These are phyloP conservation scores for Rhynchotus rufescens DNA, from an alignment of 2,797 vertebrate genomes.

Conservation along the genomic window DNA sequence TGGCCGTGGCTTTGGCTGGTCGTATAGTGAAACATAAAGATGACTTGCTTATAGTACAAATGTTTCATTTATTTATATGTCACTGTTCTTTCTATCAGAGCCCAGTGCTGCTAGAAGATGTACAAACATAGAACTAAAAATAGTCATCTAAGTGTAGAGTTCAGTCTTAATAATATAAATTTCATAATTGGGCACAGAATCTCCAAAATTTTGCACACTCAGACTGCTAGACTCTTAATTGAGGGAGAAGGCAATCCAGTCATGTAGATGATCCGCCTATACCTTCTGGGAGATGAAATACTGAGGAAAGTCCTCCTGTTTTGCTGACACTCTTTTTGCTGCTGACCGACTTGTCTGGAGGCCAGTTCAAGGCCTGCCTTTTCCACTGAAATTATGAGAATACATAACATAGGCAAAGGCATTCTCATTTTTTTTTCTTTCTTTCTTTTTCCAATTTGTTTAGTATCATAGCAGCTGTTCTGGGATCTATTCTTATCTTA, in stretches of 20 bases:
- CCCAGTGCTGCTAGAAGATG: background rate
- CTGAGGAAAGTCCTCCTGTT: background rate
- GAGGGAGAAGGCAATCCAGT: background rate
- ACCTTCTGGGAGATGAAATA: background rate
- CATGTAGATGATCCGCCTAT: background rate
- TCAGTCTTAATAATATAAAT: background rate
- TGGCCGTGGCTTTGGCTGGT: background rate
- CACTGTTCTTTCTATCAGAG: background rate
- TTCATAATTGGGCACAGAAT: background rate
- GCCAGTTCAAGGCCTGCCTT: background rate
- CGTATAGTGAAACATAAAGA: background rate
- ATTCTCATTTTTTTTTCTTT: background rate
- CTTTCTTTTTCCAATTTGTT: background rate
- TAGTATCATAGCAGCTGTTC: background rate
- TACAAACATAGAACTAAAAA: background rate
- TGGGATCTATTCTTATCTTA: background rate
- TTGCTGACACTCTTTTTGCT: background rate
- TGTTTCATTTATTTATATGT: background rate
- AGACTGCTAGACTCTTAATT: background rate
- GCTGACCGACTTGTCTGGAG: background rate
- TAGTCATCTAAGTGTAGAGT: background rate
- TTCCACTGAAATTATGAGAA: background rate
- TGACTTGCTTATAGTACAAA: background rate
- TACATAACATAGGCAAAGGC: accelerated
- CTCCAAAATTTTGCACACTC: background rate